A percentile compares a stretch with the other conserved stretches of the same genome.
Conservation (phyloP, 2,888 invertebrate genomes). For the Ochlodes sylvanus region DNA sequence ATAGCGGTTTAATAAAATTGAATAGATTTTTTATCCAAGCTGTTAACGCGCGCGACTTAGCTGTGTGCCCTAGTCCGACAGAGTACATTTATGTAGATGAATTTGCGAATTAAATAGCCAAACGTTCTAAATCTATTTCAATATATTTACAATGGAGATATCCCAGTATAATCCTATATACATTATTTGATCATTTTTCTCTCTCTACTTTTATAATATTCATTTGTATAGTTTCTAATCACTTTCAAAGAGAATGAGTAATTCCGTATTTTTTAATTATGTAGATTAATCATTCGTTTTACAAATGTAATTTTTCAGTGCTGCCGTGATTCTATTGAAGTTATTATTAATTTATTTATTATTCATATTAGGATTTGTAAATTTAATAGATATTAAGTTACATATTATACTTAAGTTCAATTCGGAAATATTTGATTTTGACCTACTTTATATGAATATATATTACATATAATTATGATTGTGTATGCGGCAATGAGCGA, state of each 20-base stretch:
- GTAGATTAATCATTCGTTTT: neutral
- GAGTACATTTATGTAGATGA: conserved; percentile 3
- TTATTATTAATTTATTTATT: no score
- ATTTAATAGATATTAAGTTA: conserved; percentile 1
- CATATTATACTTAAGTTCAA: conserved; percentile 4
- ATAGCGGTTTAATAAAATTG: no score
- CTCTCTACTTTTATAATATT: neutral
- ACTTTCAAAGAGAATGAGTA: neutral
- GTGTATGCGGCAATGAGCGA: neutral
- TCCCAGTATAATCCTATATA: conserved; percentile 38
- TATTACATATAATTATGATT: no score
- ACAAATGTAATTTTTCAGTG: neutral
- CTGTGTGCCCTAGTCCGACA: neutral
- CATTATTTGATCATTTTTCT: conserved; percentile 24
- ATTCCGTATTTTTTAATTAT: neutral
- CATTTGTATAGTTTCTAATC: neutral
- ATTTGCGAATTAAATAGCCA: conserved; percentile 16
- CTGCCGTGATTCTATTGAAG: neutral
- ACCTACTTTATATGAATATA: conserved; percentile 2
- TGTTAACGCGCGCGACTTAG: neutral
- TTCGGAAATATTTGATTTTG: conserved; percentile 22
- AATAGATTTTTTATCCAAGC: neutral
- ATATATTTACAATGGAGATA: conserved; percentile 31
- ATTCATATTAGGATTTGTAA: neutral
- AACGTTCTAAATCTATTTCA: conserved; percentile 18